Conservation (phyloP, 1,140 invertebrate genomes). For the Nephila pilipes region DNA sequence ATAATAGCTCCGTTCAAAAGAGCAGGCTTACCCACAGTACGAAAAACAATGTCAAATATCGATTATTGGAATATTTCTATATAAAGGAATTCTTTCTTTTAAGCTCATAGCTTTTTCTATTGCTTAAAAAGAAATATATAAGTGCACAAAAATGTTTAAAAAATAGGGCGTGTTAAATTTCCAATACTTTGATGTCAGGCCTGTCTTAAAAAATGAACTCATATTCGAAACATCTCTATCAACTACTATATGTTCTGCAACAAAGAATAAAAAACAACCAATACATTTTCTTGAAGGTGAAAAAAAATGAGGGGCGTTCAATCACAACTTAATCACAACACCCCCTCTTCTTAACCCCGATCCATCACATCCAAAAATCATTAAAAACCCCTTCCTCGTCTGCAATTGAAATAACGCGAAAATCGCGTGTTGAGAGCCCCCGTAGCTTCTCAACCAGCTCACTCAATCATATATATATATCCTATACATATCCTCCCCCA, state of each 20-base stretch:
- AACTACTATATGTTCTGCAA: not conserved
- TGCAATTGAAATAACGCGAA: constrained; percentile 60
- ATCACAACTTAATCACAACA: constrained; percentile 47
- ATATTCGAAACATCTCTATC: not conserved
- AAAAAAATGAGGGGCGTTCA: constrained; percentile 15
- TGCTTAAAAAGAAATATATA: not conserved
- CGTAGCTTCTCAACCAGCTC: constrained; percentile 50
- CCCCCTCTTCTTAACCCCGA: not conserved
- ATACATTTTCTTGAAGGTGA: not conserved
- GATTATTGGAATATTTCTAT: not conserved
- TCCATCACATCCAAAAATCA: constrained; percentile 19
- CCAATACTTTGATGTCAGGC: not conserved
- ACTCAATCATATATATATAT: constrained; percentile 48
- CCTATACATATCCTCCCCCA: not conserved
- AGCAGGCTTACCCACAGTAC: no score
- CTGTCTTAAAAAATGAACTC: not conserved
- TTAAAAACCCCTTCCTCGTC: constrained; percentile 3
- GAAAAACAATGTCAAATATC: not conserved
- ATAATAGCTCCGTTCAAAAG: no score
- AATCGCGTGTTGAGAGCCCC: constrained; percentile 31
- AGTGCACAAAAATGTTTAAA: not conserved
- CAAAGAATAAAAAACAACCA: not conserved
- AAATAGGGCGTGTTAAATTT: not conserved
- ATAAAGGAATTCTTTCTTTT: not conserved
- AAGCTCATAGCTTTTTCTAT: not conserved